A percentile compares a stretch with the other conserved stretches of the same genome.
Evolutionary conservation across 30 jellyfish, hydroid and myxozoan genomes (phyloP).

Genomic region (Chrysaora quinquecirrha): DNA sequence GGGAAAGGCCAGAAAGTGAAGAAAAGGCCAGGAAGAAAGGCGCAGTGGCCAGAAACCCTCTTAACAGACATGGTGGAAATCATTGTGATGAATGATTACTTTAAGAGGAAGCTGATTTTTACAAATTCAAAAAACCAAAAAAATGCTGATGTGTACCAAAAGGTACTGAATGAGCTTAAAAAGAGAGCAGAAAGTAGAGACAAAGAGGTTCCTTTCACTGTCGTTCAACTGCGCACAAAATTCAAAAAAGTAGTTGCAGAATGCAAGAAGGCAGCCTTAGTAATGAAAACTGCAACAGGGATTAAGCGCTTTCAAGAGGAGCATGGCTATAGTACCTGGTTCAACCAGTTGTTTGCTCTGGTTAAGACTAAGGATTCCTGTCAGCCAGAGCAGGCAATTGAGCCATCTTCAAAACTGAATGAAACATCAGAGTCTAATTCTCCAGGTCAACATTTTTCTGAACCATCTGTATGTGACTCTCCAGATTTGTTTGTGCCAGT

Average conservation of each 20-base stretch:
- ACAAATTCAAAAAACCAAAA: too few species aligned
- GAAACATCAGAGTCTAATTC: neutral
- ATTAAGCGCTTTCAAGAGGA: slow-evolving; percentile 58
- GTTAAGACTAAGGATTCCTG: slow-evolving; percentile 58
- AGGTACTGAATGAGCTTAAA: too few species aligned
- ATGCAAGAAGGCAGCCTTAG: slow-evolving; percentile 39
- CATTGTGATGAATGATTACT: neutral
- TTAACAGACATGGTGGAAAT: neutral
- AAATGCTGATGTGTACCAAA: too few species aligned
- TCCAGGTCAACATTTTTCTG: too few species aligned
- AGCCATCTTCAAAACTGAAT: neutral
- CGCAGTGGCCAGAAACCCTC: too few species aligned
- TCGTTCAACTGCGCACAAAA: neutral
- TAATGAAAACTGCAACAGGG: slow-evolving; percentile 46
- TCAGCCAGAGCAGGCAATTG: too few species aligned
- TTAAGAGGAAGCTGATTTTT: too few species aligned
- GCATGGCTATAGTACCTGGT: slow-evolving; percentile 58
- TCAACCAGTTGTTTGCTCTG: slow-evolving; percentile 60
- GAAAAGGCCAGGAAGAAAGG: too few species aligned
- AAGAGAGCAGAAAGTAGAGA: too few species aligned
- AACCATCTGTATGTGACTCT: slow-evolving; percentile 31
- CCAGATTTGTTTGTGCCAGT: slow-evolving; percentile 46
- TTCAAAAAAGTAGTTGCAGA: slow-evolving; percentile 38
- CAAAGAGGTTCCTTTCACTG: neutral
- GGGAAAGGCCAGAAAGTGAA: too few species aligned